These are phyloP conservation scores for Bimastos eiseni DNA, from an alignment of 2,888 invertebrate genomes.

Conservation along the genomic window DNA sequence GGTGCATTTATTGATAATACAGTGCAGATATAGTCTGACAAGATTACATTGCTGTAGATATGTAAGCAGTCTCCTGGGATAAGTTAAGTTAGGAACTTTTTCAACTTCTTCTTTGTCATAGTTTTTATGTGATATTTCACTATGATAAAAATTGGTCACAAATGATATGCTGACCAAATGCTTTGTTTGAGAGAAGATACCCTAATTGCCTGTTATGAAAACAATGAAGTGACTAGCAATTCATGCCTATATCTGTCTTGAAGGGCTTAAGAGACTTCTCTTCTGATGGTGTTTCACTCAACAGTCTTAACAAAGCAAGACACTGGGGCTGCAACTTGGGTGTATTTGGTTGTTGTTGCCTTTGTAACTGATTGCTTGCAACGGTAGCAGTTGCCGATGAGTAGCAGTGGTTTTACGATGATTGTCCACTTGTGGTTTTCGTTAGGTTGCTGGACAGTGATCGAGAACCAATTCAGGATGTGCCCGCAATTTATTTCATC, in stretches of 20 bases:
- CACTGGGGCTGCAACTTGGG: too few species aligned
- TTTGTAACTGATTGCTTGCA: neutral
- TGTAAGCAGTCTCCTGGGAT: neutral
- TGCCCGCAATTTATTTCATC: conserved; percentile 97
- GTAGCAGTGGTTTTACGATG: neutral
- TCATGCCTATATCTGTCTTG: neutral
- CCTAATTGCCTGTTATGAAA: neutral
- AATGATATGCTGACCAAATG: neutral
- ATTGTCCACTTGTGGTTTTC: neutral
- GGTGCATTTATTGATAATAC: neutral
- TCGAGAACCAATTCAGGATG: conserved; percentile 84
- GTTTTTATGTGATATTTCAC: neutral
- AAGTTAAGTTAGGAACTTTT: neutral
- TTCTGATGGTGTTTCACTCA: neutral
- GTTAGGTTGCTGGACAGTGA: conserved; percentile 62
- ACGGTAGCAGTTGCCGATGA: neutral
- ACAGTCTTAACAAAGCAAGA: too few species aligned
- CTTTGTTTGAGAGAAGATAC: too few species aligned
- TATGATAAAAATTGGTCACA: neutral
- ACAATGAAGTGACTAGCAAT: neutral
- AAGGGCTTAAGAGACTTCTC: too few species aligned
- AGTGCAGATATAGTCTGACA: neutral
- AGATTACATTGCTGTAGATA: neutral
- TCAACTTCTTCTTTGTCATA: neutral
- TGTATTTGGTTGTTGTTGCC: too few species aligned